Conservation (phyloP, 2,888 invertebrate genomes). For the Cenopis cana region DNA sequence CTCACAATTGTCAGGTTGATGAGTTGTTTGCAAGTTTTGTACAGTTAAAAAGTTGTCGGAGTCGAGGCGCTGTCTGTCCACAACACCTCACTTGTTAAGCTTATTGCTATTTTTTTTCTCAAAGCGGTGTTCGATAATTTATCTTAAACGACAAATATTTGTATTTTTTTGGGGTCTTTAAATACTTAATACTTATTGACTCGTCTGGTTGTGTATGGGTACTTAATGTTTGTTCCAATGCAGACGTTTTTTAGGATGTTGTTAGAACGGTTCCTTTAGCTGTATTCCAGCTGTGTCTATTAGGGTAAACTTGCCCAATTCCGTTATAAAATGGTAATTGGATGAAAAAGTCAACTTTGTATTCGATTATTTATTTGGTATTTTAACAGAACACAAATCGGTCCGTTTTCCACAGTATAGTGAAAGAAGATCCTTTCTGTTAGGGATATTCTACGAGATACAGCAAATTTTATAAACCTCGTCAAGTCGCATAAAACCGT, state of each 20-base stretch:
- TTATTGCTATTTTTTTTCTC: constrained; percentile 55
- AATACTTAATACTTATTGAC: constrained; percentile 60
- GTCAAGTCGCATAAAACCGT: too few species aligned
- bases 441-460: too few species aligned
- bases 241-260: constrained; percentile 54
- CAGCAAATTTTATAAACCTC: too few species aligned
- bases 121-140: constrained; percentile 65
- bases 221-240: constrained; percentile 61
- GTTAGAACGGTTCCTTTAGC: constrained; percentile 64
- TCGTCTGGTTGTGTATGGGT: constrained; percentile 56
- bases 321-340: too few species aligned
- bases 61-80: constrained; percentile 63
- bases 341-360: too few species aligned
- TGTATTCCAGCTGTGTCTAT: constrained; percentile 58
- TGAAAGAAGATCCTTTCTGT: too few species aligned
- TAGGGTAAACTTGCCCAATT: too few species aligned
- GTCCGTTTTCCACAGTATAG: too few species aligned
- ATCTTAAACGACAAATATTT: constrained; percentile 77
- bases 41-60: constrained; percentile 66
- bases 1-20: constrained; percentile 81
- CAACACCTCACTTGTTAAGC: constrained; percentile 60
- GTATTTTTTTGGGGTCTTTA: constrained; percentile 61
- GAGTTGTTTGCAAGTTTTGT: constrained; percentile 76
- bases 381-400: too few species aligned
- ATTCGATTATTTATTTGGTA: too few species aligned